Base-by-base conservation (phyloP, 2,888 invertebrate species). In the Stomorhina lunata region DNA sequence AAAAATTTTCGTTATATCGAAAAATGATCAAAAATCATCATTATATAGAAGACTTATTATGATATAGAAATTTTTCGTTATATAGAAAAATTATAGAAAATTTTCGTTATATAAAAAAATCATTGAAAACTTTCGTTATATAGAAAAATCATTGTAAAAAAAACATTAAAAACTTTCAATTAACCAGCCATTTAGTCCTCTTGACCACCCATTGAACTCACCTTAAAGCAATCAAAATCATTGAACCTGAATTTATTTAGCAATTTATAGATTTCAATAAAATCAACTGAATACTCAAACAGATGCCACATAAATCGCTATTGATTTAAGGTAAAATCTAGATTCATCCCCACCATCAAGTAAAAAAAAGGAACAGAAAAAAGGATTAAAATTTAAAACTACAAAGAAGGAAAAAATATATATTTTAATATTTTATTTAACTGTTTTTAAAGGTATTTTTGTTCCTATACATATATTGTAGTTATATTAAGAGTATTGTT, bases 391-490 rank as follows among this genome's bases (percentile, higher is more conserved):
- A 48, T 48, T 50, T 53, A 29, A 59, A 59, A 68, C 7, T 15
- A 43, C 10, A 43, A n/a, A 15, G 17, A 9, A 12, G 17, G 17
- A 4, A n/a, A 45, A 32, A 34, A 25, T 17, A n/a, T 25, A 20
- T 68, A 15, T 59, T 68, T 59, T 57, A 59, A 66, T 40, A 66
- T 76, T 76, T 68, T 63, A 55, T 73, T 37, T 10, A 40, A 5
- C 40, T 43, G 20, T 48, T 57, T 45, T 48, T 29, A 15, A 37
- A 34, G 7, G 43, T 25, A 12, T 27, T 17, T 43, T 55, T 61
- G 15, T 53, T 55, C 29, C 27, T 15, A 15, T 25, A 2, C n/a
- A 29, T 32, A 29, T 3, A 37, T 43, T 43, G 43, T 55, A 29
- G 27, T 29, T n/a, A n/a, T n/a, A n/a, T n/a, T n/a, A n/a, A n/a